phyloP scores from a whole-genome alignment of 2,113 vertebrate genomes.

The Ginglymostoma cirratum region DNA sequence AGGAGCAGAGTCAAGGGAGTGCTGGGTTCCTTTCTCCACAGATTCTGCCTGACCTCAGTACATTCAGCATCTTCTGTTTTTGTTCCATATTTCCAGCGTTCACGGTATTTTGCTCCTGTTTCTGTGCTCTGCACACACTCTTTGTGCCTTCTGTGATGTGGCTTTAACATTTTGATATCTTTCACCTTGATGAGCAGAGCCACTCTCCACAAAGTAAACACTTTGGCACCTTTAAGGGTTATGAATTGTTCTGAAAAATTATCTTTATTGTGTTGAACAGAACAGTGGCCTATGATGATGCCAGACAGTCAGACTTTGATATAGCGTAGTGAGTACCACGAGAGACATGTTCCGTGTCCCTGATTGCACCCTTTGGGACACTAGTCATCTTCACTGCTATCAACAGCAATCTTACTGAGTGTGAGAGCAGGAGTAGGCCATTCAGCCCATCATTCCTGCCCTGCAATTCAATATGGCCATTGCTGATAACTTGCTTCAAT shows the following conservation, averaged over 20 bases:
- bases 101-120: background rate
- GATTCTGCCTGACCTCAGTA: too few species aligned
- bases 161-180: background rate
- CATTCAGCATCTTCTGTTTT: too few species aligned
- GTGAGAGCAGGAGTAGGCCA: background rate
- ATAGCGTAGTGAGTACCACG: background rate
- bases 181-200: background rate
- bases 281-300: background rate
- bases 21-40: too few species aligned
- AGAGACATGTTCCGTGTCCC: background rate
- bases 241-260: background rate
- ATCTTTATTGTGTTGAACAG: background rate
- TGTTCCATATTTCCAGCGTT: background rate
- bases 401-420: background rate
- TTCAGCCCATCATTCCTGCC: too few species aligned
- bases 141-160: background rate
- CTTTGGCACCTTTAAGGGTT: background rate
- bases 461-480: too few species aligned
- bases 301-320: background rate
- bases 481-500: too few species aligned
- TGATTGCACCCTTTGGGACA: background rate
- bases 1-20: background rate
- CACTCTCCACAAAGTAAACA: too few species aligned
- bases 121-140: background rate
- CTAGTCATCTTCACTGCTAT: background rate